These are phyloP conservation scores for Sebastes cheni DNA, from an alignment of 2,797 vertebrate genomes.

Conservation along the genomic window DNA sequence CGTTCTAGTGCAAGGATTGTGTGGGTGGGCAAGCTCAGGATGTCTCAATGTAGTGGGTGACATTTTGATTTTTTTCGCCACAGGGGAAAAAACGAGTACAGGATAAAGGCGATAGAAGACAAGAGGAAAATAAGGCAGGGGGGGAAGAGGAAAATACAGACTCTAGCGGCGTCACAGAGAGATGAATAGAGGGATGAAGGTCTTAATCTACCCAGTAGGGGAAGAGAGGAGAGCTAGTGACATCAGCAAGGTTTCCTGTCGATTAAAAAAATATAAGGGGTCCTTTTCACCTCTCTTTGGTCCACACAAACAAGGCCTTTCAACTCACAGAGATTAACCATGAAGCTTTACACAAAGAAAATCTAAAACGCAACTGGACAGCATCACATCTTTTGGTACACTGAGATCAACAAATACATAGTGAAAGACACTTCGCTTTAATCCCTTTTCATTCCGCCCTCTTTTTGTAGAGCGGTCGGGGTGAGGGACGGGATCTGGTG, in stretches of 20 bases:
- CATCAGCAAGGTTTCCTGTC: conserved; percentile 34
- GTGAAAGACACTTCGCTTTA: neutral
- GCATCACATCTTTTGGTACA: neutral
- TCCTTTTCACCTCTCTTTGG: neutral
- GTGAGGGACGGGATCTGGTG: no score
- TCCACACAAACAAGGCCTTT: conserved; percentile 32
- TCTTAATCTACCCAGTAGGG: conserved; percentile 44
- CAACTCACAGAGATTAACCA: conserved; percentile 1
- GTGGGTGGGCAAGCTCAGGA: conserved; percentile 22
- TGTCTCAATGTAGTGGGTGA: conserved; percentile 26
- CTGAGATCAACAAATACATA: neutral
- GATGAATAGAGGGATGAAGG: conserved; percentile 45
- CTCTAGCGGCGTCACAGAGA: conserved; percentile 42
- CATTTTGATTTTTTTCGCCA: conserved; percentile 30
- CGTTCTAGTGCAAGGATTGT: neutral
- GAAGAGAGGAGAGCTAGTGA: conserved; percentile 27
- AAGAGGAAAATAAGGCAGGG: conserved; percentile 30
- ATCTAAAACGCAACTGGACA: neutral
- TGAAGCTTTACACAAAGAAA: neutral
- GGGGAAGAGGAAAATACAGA: conserved; percentile 35
- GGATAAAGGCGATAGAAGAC: conserved; percentile 34
- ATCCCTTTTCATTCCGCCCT: no score
- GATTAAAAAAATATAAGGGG: conserved; percentile 10
- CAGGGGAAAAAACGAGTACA: conserved; percentile 13
- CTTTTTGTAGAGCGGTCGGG: no score